Evolutionary conservation across 1,140 invertebrate species (phyloP).

Genomic region (Plutomurus gul): DNA sequence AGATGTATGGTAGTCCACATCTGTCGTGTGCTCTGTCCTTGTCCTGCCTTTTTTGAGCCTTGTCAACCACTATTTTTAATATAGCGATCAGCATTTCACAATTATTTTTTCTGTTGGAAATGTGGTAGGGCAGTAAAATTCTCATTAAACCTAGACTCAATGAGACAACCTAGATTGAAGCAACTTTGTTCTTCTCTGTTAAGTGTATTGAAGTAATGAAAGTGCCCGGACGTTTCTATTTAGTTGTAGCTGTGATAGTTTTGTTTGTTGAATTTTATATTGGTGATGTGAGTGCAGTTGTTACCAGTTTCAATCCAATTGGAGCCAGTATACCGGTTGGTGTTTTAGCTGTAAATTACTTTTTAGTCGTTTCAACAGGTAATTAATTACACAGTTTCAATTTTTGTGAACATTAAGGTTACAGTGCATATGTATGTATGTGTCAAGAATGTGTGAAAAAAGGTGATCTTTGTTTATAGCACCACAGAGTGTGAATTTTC

Average conservation of each 20-base stretch:
- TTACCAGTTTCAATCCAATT: too few relatives aligned
- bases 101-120: too few relatives aligned
- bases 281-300: background rate
- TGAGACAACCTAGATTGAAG: too few relatives aligned
- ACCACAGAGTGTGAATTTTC: background rate
- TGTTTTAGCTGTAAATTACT: background rate
- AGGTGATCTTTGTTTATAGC: background rate
- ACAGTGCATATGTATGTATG: background rate
- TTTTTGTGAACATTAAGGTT: background rate
- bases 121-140: too few relatives aligned
- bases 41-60: too few relatives aligned
- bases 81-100: too few relatives aligned
- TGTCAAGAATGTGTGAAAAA: background rate
- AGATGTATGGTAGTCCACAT: too few relatives aligned
- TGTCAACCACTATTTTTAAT: too few relatives aligned
- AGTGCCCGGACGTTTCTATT: background rate
- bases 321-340: too few relatives aligned
- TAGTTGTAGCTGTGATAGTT: background rate
- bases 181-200: too few relatives aligned
- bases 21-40: too few relatives aligned
- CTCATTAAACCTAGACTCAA: too few relatives aligned
- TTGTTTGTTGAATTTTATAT: background rate
- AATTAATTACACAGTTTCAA: background rate
- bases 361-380: background rate
- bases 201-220: conserved; percentile 26